Percentiles rank a stretch among this genome's conserved stretches.
Evolutionary conservation across 2,888 invertebrate species (phyloP).

Genomic region (Galerucella pusilla): DNA sequence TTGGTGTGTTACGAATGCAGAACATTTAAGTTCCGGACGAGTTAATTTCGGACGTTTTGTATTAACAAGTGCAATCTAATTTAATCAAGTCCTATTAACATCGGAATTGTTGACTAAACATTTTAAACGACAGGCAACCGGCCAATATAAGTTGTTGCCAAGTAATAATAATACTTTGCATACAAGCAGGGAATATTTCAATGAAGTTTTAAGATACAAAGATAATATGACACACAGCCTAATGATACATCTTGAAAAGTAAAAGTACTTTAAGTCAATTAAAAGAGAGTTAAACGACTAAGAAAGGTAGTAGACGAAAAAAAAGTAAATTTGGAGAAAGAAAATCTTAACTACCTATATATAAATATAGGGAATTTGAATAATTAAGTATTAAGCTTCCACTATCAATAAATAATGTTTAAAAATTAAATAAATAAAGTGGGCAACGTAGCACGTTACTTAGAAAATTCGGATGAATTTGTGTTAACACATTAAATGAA

Average conservation of each 20-base stretch:
- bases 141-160: conserved; percentile 2
- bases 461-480: too few relatives aligned
- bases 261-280: too few relatives aligned
- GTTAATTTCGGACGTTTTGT: conserved; percentile 3
- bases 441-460: too few relatives aligned
- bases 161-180: neutral
- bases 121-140: neutral
- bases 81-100: conserved; percentile 4
- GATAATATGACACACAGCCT: neutral
- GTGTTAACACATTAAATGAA: neutral
- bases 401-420: too few relatives aligned
- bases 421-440: too few relatives aligned
- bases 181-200: neutral
- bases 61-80: conserved; percentile 6
- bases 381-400: too few relatives aligned
- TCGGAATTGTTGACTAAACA: neutral
- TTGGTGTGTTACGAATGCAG: neutral
- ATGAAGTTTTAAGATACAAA: neutral
- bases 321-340: too few relatives aligned
- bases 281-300: too few relatives aligned
- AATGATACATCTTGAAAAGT: too few relatives aligned
- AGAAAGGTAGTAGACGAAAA: too few relatives aligned
- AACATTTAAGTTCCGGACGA: neutral
- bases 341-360: too few relatives aligned
- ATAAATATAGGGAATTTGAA: too few relatives aligned